Conservation (phyloP, 1,140 invertebrate species). For the Drosophila bipectinata region DNA sequence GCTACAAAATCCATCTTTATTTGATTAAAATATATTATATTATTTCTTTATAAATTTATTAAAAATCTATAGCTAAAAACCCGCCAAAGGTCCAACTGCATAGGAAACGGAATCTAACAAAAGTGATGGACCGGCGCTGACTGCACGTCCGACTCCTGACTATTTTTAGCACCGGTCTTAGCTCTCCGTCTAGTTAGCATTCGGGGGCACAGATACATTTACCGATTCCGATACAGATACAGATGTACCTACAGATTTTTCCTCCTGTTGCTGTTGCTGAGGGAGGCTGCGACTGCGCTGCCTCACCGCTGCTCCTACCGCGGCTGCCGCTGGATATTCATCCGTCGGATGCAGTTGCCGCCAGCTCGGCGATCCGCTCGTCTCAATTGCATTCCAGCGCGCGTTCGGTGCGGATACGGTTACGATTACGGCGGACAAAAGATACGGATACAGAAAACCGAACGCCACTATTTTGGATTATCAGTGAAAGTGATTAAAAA, state of each 20-base stretch:
- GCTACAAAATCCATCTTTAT: too few relatives aligned
- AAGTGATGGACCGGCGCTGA: conserved; percentile 58
- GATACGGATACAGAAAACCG: conserved; percentile 22
- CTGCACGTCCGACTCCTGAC: conserved; percentile 44
- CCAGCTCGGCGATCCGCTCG: conserved; percentile 40
- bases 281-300: conserved; percentile 61
- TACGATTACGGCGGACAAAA: conserved; percentile 49
- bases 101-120: conserved; percentile 61
- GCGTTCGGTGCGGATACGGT: conserved; percentile 66
- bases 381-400: conserved; percentile 81
- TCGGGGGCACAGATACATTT: conserved; percentile 39
- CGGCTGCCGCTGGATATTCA: conserved; percentile 23
- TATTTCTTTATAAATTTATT: too few relatives aligned
- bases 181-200: conserved; percentile 68
- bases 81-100: neutral
- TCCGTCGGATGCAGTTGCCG: conserved; percentile 45
- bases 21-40: too few relatives aligned
- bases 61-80: conserved; percentile 6
- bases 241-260: conserved; percentile 32
- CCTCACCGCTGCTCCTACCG: conserved; percentile 1
- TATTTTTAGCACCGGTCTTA: conserved; percentile 63
- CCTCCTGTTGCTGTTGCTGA: conserved; percentile 59
- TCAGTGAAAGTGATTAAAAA: conserved; percentile 53
- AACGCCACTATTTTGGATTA: conserved; percentile 57
- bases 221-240: conserved; percentile 39